phyloP scores from a whole-genome alignment of 1,140 invertebrate species.

The Dysdera silvatica region DNA sequence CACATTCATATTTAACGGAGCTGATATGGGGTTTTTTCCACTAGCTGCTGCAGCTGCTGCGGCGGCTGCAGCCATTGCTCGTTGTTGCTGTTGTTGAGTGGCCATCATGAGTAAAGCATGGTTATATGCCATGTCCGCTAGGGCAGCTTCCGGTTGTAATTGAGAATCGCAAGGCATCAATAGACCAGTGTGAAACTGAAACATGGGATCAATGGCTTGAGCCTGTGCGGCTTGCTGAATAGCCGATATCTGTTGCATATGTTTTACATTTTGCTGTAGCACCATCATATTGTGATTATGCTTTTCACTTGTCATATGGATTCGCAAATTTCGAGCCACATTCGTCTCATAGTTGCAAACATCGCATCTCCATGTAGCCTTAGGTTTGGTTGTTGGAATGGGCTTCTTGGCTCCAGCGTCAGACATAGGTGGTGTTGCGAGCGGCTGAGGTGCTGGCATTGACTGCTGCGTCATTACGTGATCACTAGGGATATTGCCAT shows the following conservation, averaged over 20 bases:
- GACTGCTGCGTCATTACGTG: constrained; percentile 20
- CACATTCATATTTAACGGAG: constrained; percentile 3
- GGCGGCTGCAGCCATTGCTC: constrained; percentile 29
- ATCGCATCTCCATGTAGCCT: constrained; percentile 92
- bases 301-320: constrained; percentile 97
- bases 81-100: constrained; percentile 36
- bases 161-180: constrained; percentile 33
- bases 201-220: constrained; percentile 37
- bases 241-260: constrained; percentile 73
- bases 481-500: constrained; percentile 52
- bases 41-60: constrained; percentile 7
- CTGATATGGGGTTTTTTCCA: not conserved
- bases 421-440: constrained; percentile 16
- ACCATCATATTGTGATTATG: constrained; percentile 97
- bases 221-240: constrained; percentile 37
- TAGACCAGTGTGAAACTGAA: constrained; percentile 52
- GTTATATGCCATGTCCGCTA: constrained; percentile 92
- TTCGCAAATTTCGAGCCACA: constrained; percentile 86
- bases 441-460: not conserved
- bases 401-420: constrained; percentile 19
- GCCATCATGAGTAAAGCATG: constrained; percentile 85
- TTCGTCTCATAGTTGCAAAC: constrained; percentile 98
- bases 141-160: constrained; percentile 61
- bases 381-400: constrained; percentile 58
- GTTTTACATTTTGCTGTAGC: constrained; percentile 91